Base-by-base conservation (phyloP, 2,113 vertebrate genomes). In the Campylomormyrus numenius region DNA sequence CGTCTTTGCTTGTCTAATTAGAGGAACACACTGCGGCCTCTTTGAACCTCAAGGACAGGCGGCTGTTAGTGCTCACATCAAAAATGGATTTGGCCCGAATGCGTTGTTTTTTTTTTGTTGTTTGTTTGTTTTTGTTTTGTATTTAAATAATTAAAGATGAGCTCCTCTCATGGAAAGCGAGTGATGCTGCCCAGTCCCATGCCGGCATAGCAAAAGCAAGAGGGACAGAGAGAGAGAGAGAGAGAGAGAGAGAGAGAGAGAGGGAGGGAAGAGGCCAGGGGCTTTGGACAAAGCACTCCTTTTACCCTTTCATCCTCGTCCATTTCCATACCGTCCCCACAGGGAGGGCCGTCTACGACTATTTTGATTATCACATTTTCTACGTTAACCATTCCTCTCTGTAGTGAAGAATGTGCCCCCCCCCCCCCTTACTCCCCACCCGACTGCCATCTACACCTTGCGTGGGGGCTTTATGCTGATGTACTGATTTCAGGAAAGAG, bases 31-130 rank as follows among this genome's bases (percentile, higher is more conserved):
- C 95, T 93, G 94, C 92, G 92, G 94, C 96, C 93, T 93, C 96
- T 97, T 97, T 97, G 96, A 98, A 97, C 97, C 97, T 97, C 96
- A 97, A 97, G 97, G 97, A 97, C 97, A 97, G 95, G 93, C 94
- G 95, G 96, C 97, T 96, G 95, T 97, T 97, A 97, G 95, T 88
- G 90, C 93, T 94, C 96, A 95, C 96, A 97, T 97, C 95, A 97
- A 96, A 97, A 96, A 96, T 95, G 96, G 96, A 97, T 97, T 97
- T 96, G 96, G 95, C 95, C 94, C 96, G 94, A 93, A 94, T 95
- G 95, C 96, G 94, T 97, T 95, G 35, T 35, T 35, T 49, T 96
- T 95, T 94, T 95, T 96, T 96, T 96, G 46, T 94, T 96, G 96
- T 95, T 93, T 56, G 52, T 56, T 56, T 56, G 52, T 53, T 53